These are phyloP conservation scores for Caenorhabditis drosophilae DNA, from an alignment of 2,888 invertebrate genomes.

Conservation along the genomic window DNA sequence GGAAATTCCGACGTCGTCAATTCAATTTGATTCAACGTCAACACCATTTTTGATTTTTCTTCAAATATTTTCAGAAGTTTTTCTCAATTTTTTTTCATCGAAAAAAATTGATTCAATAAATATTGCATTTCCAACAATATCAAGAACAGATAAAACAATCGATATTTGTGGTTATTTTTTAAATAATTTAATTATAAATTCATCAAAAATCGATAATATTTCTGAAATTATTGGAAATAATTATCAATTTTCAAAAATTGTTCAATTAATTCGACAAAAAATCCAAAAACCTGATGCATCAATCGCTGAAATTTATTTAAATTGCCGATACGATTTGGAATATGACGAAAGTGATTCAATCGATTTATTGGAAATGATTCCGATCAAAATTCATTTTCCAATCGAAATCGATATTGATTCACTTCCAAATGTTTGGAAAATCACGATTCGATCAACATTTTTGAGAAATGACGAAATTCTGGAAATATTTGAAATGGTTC, in stretches of 20 bases:
- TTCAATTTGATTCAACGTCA: neutral
- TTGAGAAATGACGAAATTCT: neutral
- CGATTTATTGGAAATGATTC: constrained; percentile 26
- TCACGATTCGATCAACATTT: constrained; percentile 18
- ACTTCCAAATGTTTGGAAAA: constrained; percentile 4
- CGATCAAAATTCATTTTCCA: constrained; percentile 39
- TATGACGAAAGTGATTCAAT: constrained; percentile 43
- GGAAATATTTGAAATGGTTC: constrained; percentile 6
- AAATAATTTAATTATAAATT: constrained; percentile 50
- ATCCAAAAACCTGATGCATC: neutral
- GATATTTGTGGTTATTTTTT: constrained; percentile 56
- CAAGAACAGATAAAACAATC: constrained; percentile 30
- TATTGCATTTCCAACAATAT: constrained; percentile 45
- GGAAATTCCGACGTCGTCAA: neutral
- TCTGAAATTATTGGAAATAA: constrained; percentile 9
- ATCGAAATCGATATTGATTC: constrained; percentile 49
- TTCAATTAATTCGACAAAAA: constrained; percentile 10
- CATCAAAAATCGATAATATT: constrained; percentile 3
- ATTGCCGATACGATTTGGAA: constrained; percentile 61
- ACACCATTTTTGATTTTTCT: constrained; percentile 32
- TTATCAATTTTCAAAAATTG: constrained; percentile 15
- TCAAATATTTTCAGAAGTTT: neutral
- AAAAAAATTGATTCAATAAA: constrained; percentile 16
- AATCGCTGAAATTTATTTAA: constrained; percentile 53
- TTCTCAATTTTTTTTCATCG: neutral